Evolutionary conservation across 2,888 invertebrate species (phyloP).

Genomic region (Chloroclysta siterata): DNA sequence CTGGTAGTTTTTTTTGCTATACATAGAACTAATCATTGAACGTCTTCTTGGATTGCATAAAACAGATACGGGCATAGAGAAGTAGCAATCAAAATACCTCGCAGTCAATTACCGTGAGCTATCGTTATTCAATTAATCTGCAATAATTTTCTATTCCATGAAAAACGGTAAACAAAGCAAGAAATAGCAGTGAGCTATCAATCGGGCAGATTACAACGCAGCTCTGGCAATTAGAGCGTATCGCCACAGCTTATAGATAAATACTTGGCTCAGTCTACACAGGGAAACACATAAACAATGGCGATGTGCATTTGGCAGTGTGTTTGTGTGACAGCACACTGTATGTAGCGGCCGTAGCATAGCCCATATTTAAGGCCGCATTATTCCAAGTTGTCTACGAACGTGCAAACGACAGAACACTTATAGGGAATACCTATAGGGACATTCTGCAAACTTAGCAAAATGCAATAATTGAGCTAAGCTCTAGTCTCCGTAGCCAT

Average conservation of each 20-base stretch:
- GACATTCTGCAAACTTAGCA: no score
- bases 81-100: constrained; percentile 22
- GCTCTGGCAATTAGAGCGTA: constrained; percentile 65
- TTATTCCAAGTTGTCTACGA: no score
- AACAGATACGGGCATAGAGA: not conserved
- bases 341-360: no score
- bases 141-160: constrained; percentile 24
- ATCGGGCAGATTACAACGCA: constrained; percentile 43
- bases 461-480: no score
- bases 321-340: not conserved
- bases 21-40: no score
- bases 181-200: constrained; percentile 39
- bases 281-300: no score
- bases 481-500: no score
- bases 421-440: no score
- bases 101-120: constrained; percentile 13
- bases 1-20: no score
- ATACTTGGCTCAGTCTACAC: constrained; percentile 4
- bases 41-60: not conserved
- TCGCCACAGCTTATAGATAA: constrained; percentile 41
- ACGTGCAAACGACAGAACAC: no score
- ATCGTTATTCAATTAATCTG: constrained; percentile 19
- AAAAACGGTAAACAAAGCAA: constrained; percentile 39
- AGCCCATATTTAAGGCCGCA: no score
- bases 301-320: no score